Evolutionary conservation across 2,113 vertebrate genomes (phyloP).

Genomic region (Indicator indicator): DNA sequence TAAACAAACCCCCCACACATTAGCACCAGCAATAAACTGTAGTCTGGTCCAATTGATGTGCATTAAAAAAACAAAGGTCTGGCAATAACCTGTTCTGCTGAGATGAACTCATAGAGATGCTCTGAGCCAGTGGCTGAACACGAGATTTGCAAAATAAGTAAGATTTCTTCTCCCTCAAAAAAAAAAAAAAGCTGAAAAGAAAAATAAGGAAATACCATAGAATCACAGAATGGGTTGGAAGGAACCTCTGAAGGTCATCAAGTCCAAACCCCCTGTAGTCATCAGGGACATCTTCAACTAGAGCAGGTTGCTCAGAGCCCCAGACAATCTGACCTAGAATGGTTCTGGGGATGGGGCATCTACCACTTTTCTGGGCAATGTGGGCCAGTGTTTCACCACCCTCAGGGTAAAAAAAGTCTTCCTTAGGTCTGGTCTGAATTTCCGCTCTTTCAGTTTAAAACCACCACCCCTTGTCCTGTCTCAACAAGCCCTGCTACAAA

Average conservation of each 20-base stretch:
- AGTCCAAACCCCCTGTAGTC: not conserved
- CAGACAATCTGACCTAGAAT: not conserved
- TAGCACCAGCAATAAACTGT: not conserved
- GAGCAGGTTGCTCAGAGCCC: not conserved
- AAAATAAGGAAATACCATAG: not conserved
- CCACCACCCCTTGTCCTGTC: not conserved
- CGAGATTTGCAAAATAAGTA: not conserved
- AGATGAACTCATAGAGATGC: not conserved
- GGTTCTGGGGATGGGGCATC: not conserved
- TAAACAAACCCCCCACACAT: not conserved
- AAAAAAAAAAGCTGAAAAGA: not conserved
- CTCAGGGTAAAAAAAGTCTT: not conserved
- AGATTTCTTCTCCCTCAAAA: accelerated
- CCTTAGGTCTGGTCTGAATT: not conserved
- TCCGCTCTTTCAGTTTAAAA: not conserved
- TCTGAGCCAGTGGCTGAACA: not conserved
- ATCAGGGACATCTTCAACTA: not conserved
- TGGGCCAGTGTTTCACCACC: not conserved
- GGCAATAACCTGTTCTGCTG: not conserved
- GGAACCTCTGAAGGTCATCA: not conserved
- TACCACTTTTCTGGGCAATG: not conserved
- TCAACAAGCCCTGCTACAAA: not conserved
- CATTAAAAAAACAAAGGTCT: not conserved
- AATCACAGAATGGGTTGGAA: not conserved
- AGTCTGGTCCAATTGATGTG: not conserved